Conservation (phyloP, 2,888 invertebrate genomes). For the Cephus pulcher region DNA sequence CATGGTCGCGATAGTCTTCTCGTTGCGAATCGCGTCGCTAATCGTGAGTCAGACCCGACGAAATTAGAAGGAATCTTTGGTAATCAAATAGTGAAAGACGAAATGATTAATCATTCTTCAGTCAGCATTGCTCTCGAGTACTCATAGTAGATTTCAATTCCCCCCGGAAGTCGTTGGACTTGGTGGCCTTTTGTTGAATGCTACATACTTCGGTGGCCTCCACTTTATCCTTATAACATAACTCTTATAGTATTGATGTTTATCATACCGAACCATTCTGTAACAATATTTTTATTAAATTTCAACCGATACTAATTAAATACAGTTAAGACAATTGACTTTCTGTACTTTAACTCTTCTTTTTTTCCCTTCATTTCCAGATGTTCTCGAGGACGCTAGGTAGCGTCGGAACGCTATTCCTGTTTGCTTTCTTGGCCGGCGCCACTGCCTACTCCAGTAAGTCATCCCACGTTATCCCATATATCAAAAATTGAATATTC, state of each 20-base stretch:
- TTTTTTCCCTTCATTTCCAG: constrained; percentile 4
- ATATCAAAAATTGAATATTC: neutral
- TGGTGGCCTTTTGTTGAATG: neutral
- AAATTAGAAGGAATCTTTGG: neutral
- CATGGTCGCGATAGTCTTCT: neutral
- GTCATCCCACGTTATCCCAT: constrained; percentile 18
- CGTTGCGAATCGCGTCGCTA: neutral
- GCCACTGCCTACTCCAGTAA: constrained; percentile 46
- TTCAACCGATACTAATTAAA: neutral
- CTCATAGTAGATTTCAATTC: neutral
- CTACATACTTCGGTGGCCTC: neutral
- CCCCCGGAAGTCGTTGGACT: neutral
- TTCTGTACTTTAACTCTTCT: neutral
- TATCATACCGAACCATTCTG: neutral
- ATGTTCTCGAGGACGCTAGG: constrained; percentile 16
- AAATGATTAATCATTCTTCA: neutral
- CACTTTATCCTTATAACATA: neutral
- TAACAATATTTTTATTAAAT: neutral
- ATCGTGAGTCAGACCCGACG: neutral
- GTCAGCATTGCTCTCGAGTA: neutral
- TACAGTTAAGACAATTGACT: neutral
- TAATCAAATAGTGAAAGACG: neutral
- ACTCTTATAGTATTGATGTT: neutral
- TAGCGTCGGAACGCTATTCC: constrained; percentile 25
- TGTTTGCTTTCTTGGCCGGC: constrained; percentile 32